Base-by-base conservation (phyloP, 1,140 invertebrate genomes). In the Drosophila arawakana region DNA sequence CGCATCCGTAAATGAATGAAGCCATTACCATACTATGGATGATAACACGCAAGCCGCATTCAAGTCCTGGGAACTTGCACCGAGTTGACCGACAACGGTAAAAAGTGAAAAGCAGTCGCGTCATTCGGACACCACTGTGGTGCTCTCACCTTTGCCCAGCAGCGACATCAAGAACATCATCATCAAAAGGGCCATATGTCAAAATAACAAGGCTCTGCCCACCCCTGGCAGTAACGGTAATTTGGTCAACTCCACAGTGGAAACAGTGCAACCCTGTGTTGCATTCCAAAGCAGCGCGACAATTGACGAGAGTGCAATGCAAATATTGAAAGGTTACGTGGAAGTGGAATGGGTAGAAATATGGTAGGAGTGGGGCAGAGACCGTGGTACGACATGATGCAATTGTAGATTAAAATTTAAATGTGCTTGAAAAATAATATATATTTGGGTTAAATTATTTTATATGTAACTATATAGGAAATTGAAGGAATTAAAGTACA, bases 121-220 rank as follows among this genome's bases (percentile, higher is more conserved):
- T 86, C 82, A 86, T 88, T 73, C 43, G 73, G 18, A 37, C 57
- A 70, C 67, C 59, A 72, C 69, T 55, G 47, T 50, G 13, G 11
- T 2, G 50, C 30, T 44, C 46, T 67, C 54, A 68, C 57, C 34
- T 71, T 62, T 62, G 49, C 21, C 66, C 43, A 10, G 34, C 50
- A 58, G 43, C 60, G 41, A 63, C 70, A 77, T 65, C 78, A 62
- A 25, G 37, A 69, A 30, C 72, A 67, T 37, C 60, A 72, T 69
- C 69, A 72, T 76, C 76, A 50, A 72, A 58, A 70, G 55, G 82
- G 90, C 90, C 90, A 91, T 91, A 91, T 91, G 90, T 91, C 90
- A 91, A 77, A 80, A 86, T 81, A 90, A 84, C 72, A 49, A 78
- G 69, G 44, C 3, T 35, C 34, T 47, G 77, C 63, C 68, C 78